phyloP scores from a whole-genome alignment of 2,888 invertebrate species.

The Sesamia inferens region DNA sequence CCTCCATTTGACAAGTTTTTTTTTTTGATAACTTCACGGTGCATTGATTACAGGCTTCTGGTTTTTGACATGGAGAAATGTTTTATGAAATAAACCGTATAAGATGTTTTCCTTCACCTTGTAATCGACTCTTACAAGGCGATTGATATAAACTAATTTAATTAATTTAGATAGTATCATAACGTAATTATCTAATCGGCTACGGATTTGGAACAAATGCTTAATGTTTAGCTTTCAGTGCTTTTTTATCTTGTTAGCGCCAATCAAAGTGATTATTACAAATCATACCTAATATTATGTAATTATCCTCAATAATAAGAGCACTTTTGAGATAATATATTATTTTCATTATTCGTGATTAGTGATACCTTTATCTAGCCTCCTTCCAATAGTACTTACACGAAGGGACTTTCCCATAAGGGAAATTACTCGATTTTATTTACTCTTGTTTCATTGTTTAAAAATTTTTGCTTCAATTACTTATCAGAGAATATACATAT shows the following conservation, averaged over 20 bases:
- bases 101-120: too few species aligned
- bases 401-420: background rate
- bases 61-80: too few species aligned
- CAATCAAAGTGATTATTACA: slow-evolving; percentile 10
- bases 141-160: too few species aligned
- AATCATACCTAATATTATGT: slow-evolving; percentile 2
- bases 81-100: too few species aligned
- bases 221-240: background rate
- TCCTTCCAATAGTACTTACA: slow-evolving; percentile 1
- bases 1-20: too few species aligned
- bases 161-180: too few species aligned
- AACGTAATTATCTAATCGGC: too few species aligned
- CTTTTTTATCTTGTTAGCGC: background rate
- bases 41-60: too few species aligned
- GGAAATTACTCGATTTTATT: slow-evolving; percentile 21
- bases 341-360: slow-evolving; percentile 5
- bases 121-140: too few species aligned
- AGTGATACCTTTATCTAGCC: slow-evolving; percentile 18
- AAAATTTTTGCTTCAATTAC: slow-evolving; percentile 7
- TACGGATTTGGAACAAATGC: too few species aligned
- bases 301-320: slow-evolving; percentile 10
- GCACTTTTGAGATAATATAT: slow-evolving; percentile 10
- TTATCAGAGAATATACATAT: background rate
- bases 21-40: too few species aligned
- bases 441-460: background rate